phyloP scores from a whole-genome alignment of 2,797 vertebrate species.

The Chromobotia macracanthus region DNA sequence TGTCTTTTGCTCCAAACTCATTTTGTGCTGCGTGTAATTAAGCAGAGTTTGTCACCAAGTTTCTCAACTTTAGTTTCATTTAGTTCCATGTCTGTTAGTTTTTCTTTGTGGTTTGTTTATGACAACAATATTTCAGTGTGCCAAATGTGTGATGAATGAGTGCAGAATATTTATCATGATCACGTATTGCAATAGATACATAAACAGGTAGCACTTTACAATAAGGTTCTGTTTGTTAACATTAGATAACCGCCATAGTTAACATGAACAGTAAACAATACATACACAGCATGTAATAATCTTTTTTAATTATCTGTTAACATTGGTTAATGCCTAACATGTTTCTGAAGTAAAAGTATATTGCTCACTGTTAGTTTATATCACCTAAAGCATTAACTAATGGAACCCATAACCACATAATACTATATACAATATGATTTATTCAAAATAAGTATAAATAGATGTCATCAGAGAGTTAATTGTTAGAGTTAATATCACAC shows the following conservation, averaged over 20 bases:
- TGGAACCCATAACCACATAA: no score
- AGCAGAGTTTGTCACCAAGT: neutral
- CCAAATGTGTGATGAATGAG: neutral
- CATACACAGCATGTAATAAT: no score
- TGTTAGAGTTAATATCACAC: neutral
- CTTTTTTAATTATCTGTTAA: no score
- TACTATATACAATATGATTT: no score
- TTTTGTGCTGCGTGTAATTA: conserved; percentile 12
- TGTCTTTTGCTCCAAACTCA: conserved; percentile 39
- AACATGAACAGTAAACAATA: no score
- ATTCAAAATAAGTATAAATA: no score
- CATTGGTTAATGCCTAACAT: no score
- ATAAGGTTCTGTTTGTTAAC: no score
- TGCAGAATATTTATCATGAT: neutral
- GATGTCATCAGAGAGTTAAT: neutral
- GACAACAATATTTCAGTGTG: neutral
- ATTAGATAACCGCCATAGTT: no score
- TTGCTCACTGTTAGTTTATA: no score
- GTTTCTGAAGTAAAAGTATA: no score
- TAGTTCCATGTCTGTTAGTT: neutral
- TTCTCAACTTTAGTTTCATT: neutral
- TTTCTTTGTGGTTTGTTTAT: neutral
- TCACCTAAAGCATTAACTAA: no score
- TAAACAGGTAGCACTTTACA: neutral
- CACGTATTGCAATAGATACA: neutral